Percentiles rank a stretch among this genome's conserved stretches.
phyloP scores from a whole-genome alignment of 2,113 vertebrate species.

The Myanophis thanlyinensis region DNA sequence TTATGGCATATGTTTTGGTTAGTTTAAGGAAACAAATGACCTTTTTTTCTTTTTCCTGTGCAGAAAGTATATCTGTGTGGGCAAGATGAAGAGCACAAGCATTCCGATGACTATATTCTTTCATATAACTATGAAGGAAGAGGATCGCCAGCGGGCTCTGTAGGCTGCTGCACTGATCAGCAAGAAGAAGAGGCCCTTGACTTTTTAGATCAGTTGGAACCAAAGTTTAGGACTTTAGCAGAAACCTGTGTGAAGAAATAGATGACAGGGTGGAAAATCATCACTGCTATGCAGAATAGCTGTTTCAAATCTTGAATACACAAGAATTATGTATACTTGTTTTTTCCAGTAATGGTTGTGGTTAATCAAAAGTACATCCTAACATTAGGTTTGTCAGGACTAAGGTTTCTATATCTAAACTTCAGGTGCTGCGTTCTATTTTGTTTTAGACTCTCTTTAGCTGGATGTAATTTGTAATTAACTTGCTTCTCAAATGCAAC shows the following conservation, averaged over 20 bases:
- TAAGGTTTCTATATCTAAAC: slow-evolving; percentile 18
- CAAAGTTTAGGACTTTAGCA: slow-evolving; percentile 89
- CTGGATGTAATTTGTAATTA: slow-evolving; percentile 18
- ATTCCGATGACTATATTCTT: slow-evolving; percentile 80
- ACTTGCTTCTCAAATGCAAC: slow-evolving; percentile 20
- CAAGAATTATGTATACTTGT: neutral
- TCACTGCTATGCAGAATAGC: slow-evolving; percentile 29
- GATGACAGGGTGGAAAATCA: slow-evolving; percentile 36
- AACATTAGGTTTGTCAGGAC: neutral
- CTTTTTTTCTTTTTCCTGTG: slow-evolving; percentile 43
- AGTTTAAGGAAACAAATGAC: slow-evolving; percentile 70
- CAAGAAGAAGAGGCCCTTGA: slow-evolving; percentile 78
- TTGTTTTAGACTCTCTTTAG: slow-evolving; percentile 29
- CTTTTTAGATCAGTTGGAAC: slow-evolving; percentile 87
- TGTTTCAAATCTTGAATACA: slow-evolving; percentile 38
- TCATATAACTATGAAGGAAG: slow-evolving; percentile 84
- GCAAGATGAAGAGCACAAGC: slow-evolving; percentile 78
- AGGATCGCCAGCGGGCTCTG: slow-evolving; percentile 83
- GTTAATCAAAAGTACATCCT: slow-evolving; percentile 26
- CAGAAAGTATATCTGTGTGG: slow-evolving; percentile 80
- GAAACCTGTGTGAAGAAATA: slow-evolving; percentile 74
- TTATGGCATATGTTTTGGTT: slow-evolving; percentile 71
- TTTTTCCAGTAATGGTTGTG: slow-evolving; percentile 1
- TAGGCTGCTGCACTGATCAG: slow-evolving; percentile 87
- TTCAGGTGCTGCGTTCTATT: neutral